Evolutionary conservation across 2,797 vertebrate genomes (phyloP).

Genomic region (Acanthurus lineatus): DNA sequence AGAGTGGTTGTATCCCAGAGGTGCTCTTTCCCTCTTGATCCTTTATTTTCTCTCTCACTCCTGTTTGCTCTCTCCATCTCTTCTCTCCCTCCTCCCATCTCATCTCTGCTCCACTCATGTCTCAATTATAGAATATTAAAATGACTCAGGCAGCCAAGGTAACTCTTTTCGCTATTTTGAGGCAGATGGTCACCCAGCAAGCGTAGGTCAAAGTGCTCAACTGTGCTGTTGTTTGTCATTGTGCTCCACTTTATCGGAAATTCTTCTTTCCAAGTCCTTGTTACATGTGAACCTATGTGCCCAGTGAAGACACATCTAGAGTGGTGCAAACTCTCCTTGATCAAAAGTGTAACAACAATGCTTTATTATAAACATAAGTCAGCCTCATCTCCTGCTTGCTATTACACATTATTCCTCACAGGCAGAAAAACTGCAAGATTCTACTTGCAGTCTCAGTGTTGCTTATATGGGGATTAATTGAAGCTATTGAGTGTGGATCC

Average conservation of each 20-base stretch:
- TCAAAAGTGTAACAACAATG: constrained; percentile 28
- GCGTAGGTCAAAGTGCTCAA: constrained; percentile 49
- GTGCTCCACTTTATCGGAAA: constrained; percentile 30
- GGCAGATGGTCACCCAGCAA: constrained; percentile 61
- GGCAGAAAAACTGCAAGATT: constrained; percentile 50
- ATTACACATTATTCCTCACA: constrained; percentile 32
- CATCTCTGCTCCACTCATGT: constrained; percentile 50
- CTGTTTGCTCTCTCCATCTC: constrained; percentile 10
- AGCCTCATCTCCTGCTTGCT: constrained; percentile 33
- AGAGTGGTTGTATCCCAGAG: constrained; percentile 82
- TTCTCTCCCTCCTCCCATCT: constrained; percentile 44
- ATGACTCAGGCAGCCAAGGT: constrained; percentile 37
- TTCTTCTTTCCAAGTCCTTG: constrained; percentile 46
- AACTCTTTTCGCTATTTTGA: constrained; percentile 40
- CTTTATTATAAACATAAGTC: constrained; percentile 19
- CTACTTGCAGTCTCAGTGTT: constrained; percentile 58
- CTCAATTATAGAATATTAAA: constrained; percentile 72
- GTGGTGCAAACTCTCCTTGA: constrained; percentile 19
- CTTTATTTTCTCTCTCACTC: constrained; percentile 56
- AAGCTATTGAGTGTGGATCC: constrained; percentile 71
- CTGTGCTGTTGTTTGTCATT: constrained; percentile 37
- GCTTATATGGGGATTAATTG: constrained; percentile 74
- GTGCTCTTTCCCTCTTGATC: constrained; percentile 76
- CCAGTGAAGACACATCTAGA: constrained; percentile 19
- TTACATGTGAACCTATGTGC: constrained; percentile 27